Base-by-base conservation (phyloP, 2,888 invertebrate genomes). In the Tenthredo notha region DNA sequence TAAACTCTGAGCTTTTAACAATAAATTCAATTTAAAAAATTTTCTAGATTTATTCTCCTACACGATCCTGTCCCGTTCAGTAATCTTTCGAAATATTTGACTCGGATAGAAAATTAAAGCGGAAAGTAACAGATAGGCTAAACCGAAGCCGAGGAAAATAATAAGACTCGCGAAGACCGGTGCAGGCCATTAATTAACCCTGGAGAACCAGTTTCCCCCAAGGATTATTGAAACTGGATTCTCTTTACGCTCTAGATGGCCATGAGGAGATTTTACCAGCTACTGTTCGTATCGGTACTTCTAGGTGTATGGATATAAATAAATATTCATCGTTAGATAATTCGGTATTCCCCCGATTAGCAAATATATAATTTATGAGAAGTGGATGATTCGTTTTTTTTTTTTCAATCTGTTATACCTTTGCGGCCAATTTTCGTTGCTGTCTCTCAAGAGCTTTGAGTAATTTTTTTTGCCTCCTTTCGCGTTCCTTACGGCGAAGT, bases 401-500 rank as follows among this genome's bases (percentile, higher is more conserved):
- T 18, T 5, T 33, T 3, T n/a, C n/a, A 1, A 33, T 25, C 5
- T 67, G 4, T 12, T 3, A 89, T 88, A 93, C 93, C 93, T 98
- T 98, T 80, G 97, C 97, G 85, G 98, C 96, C 86, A 99, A 95
- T 93, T 99, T 98, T 89, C 98, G 95, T 89, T 98, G 98, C 94
- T 98, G 98, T 84, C 98, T 95, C 93, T 98, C 98, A 89, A 98
- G 95, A 87, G 98, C 97, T 94, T 99, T 99, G 91, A 97, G 96
- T 92, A 98, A 95, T 94, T 99, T 98, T 95, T 98, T 98, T 94
- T 98, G 96, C 93, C 97, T 96, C 93, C 98, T 96, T 92, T 98
- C 97, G 92, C 97, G 96, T 94, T 98, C 98, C 92, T 98, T 96
- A 74, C 98, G 97, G 87, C 97, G 95, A 58, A 98, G 95, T 94